phyloP scores from a whole-genome alignment of 1,140 invertebrate species.

The Drosophila novamexicana region DNA sequence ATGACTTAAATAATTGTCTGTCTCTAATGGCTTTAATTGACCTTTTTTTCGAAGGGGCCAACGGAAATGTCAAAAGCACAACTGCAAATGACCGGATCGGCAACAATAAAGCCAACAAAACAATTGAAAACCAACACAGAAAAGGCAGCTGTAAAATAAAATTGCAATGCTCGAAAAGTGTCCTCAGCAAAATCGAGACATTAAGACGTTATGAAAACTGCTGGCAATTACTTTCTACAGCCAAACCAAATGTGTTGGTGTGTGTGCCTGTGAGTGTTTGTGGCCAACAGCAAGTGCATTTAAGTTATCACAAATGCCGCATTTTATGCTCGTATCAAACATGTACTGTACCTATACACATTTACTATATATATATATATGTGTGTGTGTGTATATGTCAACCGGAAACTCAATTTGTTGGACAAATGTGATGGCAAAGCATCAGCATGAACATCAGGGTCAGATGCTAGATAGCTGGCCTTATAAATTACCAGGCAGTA shows the following conservation, averaged over 20 bases:
- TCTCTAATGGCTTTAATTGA: conserved; percentile 68
- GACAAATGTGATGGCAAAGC: conserved; percentile 54
- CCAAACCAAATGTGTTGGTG: not conserved
- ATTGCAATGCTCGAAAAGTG: conserved; percentile 25
- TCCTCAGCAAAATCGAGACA: conserved; percentile 15
- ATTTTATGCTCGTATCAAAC: conserved; percentile 8
- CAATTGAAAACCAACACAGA: conserved; percentile 39
- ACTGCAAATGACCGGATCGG: conserved; percentile 15
- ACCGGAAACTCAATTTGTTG: conserved; percentile 68
- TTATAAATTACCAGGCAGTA: conserved; percentile 36
- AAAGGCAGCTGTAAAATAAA: conserved; percentile 27
- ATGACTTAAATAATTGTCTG: conserved; percentile 65
- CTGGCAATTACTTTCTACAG: conserved; percentile 22
- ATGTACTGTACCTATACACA: not conserved
- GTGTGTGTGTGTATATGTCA: not conserved
- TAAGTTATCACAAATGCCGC: conserved; percentile 7
- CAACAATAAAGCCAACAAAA: conserved; percentile 13
- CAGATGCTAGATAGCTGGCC: not conserved
- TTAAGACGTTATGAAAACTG: conserved; percentile 25
- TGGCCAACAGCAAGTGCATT: conserved; percentile 14
- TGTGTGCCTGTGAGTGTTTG: not conserved
- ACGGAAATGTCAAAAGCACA: conserved; percentile 23
- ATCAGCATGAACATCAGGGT: not conserved
- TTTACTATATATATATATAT: not conserved
- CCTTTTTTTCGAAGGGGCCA: conserved; percentile 45